These are phyloP conservation scores for Phoeniculus purpureus DNA, from an alignment of 2,797 vertebrate genomes.

Conservation along the genomic window DNA sequence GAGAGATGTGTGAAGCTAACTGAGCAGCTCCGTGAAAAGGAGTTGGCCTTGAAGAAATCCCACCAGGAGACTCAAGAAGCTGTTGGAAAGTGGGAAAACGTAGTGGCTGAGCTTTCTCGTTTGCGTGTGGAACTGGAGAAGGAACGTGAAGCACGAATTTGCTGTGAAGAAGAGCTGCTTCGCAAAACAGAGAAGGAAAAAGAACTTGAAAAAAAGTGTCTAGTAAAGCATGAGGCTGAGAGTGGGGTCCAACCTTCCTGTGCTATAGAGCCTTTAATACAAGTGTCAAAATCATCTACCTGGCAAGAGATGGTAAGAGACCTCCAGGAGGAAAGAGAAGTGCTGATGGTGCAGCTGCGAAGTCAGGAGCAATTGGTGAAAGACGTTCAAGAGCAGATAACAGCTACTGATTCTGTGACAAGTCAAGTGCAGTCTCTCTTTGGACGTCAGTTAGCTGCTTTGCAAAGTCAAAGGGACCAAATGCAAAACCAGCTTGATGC, in stretches of 20 bases:
- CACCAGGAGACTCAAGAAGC: conserved; percentile 79
- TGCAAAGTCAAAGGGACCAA: conserved; percentile 74
- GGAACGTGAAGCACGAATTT: conserved; percentile 35
- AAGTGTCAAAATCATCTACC: not conserved
- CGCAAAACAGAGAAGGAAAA: conserved; percentile 66
- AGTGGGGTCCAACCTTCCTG: not conserved
- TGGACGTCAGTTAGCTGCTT: conserved; percentile 65
- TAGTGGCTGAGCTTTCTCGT: conserved; percentile 72
- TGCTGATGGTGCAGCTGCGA: conserved; percentile 62
- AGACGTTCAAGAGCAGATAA: conserved; percentile 75
- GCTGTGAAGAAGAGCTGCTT: not conserved
- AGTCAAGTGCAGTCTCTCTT: conserved; percentile 66
- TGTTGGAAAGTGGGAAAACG: conserved; percentile 33
- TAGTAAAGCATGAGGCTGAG: not conserved
- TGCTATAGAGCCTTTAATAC: not conserved
- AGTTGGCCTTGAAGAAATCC: conserved; percentile 76
- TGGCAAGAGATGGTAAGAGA: conserved; percentile 65
- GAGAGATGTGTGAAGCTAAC: conserved; percentile 79
- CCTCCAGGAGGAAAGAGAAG: conserved; percentile 68
- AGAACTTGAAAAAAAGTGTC: conserved; percentile 19
- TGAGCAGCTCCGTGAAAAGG: conserved; percentile 78
- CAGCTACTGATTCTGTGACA: conserved; percentile 55
- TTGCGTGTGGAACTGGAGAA: conserved; percentile 73
- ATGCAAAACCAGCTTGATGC: conserved; percentile 73
- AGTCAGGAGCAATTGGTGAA: conserved; percentile 74